Base-by-base conservation (phyloP, 2,113 vertebrate genomes). In the Poicephalus gulielmi region DNA sequence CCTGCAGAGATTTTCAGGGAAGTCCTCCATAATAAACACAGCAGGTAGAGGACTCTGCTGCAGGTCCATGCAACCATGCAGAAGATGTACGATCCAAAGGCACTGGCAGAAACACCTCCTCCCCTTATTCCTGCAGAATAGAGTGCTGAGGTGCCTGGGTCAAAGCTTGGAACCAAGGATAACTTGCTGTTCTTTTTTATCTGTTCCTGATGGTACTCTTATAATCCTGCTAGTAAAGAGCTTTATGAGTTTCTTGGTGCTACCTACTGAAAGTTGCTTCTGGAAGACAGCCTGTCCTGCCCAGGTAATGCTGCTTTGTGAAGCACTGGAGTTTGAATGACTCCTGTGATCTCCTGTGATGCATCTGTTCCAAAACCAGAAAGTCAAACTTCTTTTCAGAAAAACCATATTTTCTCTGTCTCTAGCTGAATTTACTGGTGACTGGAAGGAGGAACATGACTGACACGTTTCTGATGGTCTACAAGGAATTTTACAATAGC, bases 21-120 rank as follows among this genome's bases (percentile, higher is more conserved):
- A 49, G 15, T 60, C 39, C 44, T 39, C 62, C 2, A 0, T 28
- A 11, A 39, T 19, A 82, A 52, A 41, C 5, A 1, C 25, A 31
- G 22, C 30, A n/a, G 41, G 14, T 25, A 74, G 31, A 68, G 24
- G 41, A 43, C 15, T 4, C 19, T 33, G 66, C 25, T 83, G 44
- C 25, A 13, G 44, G 33, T 8, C 63, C 80, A 39, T 35, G 63
- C 31, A 46, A 22, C 13, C 20, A 2, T 2, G 2, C 13, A 15
- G 35, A 22, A 28, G 14, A 41, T 2, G 4, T 2, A 1, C 8
- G 6, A 16, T 6, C n/a, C 1, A 1, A 53, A 44, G 11, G 18
- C 13, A 9, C 6, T 3, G 22, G 10, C 17, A 50, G 49, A 43
- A 82, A 59, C 25, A 16, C 0, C 1, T 35, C 35, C 39, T 83